These are phyloP conservation scores for Sussaba pulchella DNA, from an alignment of 2,888 invertebrate genomes.

Conservation along the genomic window DNA sequence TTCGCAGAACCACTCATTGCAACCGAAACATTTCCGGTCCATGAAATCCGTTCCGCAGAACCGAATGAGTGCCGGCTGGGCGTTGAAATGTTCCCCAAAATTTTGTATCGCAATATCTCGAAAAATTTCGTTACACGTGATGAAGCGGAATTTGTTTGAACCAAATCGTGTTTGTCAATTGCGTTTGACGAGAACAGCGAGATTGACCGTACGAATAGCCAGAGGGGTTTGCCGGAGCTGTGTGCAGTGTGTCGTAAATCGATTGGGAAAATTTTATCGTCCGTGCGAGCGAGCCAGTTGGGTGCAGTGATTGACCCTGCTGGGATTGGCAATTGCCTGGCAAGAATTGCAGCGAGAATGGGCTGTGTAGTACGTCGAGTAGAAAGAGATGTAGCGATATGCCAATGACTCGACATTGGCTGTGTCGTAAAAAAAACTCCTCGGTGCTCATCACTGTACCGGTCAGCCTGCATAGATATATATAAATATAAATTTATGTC, in stretches of 20 bases:
- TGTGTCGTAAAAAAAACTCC: neutral
- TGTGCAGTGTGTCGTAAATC: neutral
- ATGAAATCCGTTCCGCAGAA: too few species aligned
- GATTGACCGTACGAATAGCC: too few species aligned
- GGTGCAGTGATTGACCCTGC: neutral
- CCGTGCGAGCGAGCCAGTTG: neutral
- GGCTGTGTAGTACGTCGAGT: neutral
- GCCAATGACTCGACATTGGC: neutral
- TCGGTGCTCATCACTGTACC: conserved; percentile 16
- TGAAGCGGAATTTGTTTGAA: conserved; percentile 27
- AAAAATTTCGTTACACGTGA: conserved; percentile 2
- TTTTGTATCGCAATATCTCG: neutral
- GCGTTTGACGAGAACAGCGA: conserved; percentile 4
- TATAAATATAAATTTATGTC: too few species aligned
- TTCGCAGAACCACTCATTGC: too few species aligned
- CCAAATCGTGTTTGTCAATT: conserved; percentile 25
- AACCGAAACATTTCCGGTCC: too few species aligned
- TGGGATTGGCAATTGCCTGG: neutral
- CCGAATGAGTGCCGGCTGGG: too few species aligned
- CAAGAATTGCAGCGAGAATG: neutral
- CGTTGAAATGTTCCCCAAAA: too few species aligned
- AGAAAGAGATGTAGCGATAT: neutral
- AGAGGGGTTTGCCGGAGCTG: too few species aligned
- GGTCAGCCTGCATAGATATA: neutral
- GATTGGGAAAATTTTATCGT: conserved; percentile 7